These are phyloP conservation scores for Atta texana DNA, from an alignment of 1,140 invertebrate genomes.

Conservation along the genomic window DNA sequence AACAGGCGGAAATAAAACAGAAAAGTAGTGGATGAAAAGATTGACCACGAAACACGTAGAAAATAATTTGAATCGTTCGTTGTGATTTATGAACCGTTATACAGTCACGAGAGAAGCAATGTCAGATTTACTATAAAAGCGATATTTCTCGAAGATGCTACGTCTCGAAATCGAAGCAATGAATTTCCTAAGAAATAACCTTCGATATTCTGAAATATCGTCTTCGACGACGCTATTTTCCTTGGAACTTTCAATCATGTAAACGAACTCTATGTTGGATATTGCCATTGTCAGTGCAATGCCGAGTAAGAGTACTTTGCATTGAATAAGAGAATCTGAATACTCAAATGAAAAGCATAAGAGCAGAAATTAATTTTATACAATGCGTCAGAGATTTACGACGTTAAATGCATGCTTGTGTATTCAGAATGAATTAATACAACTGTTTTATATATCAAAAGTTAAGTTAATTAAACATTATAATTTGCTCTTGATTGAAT, in stretches of 20 bases:
- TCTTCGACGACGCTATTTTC: constrained; percentile 19
- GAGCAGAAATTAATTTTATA: neutral
- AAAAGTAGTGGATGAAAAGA: neutral
- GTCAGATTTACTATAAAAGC: constrained; percentile 59
- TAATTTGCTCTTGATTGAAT: neutral
- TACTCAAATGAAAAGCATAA: neutral
- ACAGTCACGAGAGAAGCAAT: constrained; percentile 5
- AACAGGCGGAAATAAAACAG: constrained; percentile 33
- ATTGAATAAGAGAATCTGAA: neutral
- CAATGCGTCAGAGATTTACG: neutral
- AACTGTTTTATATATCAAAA: neutral
- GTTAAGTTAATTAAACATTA: neutral
- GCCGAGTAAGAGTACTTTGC: neutral
- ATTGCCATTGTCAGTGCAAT: constrained; percentile 30
- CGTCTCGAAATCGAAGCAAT: constrained; percentile 58
- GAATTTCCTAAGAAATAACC: constrained; percentile 44
- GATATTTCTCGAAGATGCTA: constrained; percentile 53
- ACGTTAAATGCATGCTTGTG: neutral
- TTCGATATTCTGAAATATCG: constrained; percentile 56
- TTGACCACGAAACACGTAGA: constrained; percentile 32
- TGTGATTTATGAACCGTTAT: constrained; percentile 39
- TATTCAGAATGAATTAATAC: neutral
- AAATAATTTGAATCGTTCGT: constrained; percentile 50
- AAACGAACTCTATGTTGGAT: constrained; percentile 40
- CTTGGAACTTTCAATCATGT: constrained; percentile 13